These are phyloP conservation scores for Aromia moschata DNA, from an alignment of 2,888 invertebrate species.

Conservation along the genomic window DNA sequence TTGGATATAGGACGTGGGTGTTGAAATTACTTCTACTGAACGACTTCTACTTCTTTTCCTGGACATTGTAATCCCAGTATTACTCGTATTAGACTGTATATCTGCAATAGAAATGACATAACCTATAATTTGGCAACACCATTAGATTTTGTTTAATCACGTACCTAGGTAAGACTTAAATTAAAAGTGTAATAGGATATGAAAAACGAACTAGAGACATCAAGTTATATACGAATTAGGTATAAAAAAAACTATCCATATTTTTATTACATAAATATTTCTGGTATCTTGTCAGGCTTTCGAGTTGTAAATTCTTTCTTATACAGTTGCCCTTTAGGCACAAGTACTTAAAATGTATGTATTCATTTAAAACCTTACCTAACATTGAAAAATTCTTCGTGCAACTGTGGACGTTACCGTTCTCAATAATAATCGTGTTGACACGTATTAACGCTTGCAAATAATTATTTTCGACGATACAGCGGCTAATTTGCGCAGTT, in stretches of 20 bases:
- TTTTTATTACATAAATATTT: no score
- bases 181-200: no score
- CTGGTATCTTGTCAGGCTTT: no score
- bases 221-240: no score
- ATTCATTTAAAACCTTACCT: conserved; percentile 37
- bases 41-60: conserved; percentile 61
- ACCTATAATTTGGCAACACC: conserved; percentile 17
- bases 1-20: conserved; percentile 37
- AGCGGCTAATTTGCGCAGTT: no score
- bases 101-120: conserved; percentile 35
- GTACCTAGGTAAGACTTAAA: no score
- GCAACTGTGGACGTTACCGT: conserved; percentile 8
- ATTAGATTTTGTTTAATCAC: not conserved
- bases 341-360: no score
- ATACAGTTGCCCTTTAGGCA: no score
- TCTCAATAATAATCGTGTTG: conserved; percentile 9
- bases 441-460: conserved; percentile 10
- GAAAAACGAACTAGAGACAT: no score
- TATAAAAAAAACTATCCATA: no score
- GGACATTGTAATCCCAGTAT: conserved; percentile 52
- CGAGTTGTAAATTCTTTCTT: no score
- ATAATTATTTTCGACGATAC: no score
- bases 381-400: conserved; percentile 42
- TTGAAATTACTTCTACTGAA: conserved; percentile 56
- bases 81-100: conserved; percentile 39